Conservation (phyloP, 2,113 vertebrate genomes). For the Rostratula benghalensis region DNA sequence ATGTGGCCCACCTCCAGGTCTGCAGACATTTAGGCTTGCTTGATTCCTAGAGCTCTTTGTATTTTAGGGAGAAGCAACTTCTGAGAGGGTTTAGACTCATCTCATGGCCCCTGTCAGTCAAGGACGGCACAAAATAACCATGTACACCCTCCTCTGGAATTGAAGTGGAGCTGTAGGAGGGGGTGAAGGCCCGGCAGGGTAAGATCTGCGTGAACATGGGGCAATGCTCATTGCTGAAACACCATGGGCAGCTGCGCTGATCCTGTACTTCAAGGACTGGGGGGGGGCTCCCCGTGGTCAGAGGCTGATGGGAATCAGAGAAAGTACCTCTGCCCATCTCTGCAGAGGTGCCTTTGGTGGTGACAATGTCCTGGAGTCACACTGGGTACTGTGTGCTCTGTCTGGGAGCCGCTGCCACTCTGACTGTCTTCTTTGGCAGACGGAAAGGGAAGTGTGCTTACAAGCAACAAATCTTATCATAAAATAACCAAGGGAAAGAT, state of each 20-base stretch:
- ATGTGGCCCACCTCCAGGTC: rapidly evolving
- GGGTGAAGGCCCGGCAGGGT: not conserved
- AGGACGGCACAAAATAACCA: not conserved
- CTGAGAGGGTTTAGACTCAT: not conserved
- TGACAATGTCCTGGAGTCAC: not conserved
- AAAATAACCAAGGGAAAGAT: not conserved
- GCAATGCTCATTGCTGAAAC: not conserved
- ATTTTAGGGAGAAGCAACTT: not conserved
- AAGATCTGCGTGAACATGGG: rapidly evolving
- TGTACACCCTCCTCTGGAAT: not conserved
- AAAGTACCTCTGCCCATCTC: not conserved
- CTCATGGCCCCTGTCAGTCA: not conserved
- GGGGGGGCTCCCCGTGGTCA: not conserved
- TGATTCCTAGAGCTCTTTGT: not conserved
- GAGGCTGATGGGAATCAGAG: not conserved
- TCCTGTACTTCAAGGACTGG: rapidly evolving
- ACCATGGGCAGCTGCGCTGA: not conserved
- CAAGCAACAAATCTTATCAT: not conserved
- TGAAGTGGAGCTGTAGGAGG: not conserved
- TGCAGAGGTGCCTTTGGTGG: not conserved
- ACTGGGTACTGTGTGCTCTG: rapidly evolving
- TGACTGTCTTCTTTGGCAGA: not conserved
- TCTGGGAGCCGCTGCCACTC: not conserved
- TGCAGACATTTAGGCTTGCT: not conserved
- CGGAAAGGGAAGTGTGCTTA: not conserved